A percentile compares a stretch with the other conserved stretches of the same genome.
Conservation (phyloP, 2,797 vertebrate genomes). For the Micropoecilia bifurca region DNA sequence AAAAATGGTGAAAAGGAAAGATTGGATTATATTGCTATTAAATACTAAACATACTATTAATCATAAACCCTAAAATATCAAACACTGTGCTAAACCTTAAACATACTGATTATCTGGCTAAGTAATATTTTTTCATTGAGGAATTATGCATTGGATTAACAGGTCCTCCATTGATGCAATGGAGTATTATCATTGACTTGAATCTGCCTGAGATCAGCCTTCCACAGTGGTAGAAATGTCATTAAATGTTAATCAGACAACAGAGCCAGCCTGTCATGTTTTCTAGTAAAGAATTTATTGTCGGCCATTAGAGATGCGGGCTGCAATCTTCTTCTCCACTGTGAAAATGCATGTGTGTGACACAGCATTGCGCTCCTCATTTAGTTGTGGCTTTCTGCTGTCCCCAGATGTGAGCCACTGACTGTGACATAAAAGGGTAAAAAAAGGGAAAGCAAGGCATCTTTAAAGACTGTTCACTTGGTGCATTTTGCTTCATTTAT, state of each 20-base stretch:
- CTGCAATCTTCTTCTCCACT: conserved; percentile 13
- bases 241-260: conserved; percentile 71
- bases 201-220: conserved; percentile 34
- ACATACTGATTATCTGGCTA: conserved; percentile 53
- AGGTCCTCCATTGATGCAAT: conserved; percentile 50
- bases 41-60: neutral
- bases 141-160: conserved; percentile 67
- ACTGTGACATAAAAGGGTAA: conserved; percentile 47
- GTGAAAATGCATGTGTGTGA: conserved; percentile 5
- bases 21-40: conserved; percentile 1
- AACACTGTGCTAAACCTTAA: conserved; percentile 18
- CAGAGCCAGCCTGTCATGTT: conserved; percentile 21
- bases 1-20: neutral
- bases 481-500: conserved; percentile 31
- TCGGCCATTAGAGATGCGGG: conserved; percentile 24
- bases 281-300: conserved; percentile 32
- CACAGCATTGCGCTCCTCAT: conserved; percentile 5
- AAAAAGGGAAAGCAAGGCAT: conserved; percentile 26
- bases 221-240: conserved; percentile 50
- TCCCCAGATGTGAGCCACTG: conserved; percentile 49
- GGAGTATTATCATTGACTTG: conserved; percentile 54
- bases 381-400: conserved; percentile 46
- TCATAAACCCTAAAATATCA: conserved; percentile 11
- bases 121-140: conserved; percentile 16
- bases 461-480: conserved; percentile 42